These are phyloP conservation scores for Pygmarrhopalites habei DNA, from an alignment of 1,140 invertebrate species.

Conservation along the genomic window DNA sequence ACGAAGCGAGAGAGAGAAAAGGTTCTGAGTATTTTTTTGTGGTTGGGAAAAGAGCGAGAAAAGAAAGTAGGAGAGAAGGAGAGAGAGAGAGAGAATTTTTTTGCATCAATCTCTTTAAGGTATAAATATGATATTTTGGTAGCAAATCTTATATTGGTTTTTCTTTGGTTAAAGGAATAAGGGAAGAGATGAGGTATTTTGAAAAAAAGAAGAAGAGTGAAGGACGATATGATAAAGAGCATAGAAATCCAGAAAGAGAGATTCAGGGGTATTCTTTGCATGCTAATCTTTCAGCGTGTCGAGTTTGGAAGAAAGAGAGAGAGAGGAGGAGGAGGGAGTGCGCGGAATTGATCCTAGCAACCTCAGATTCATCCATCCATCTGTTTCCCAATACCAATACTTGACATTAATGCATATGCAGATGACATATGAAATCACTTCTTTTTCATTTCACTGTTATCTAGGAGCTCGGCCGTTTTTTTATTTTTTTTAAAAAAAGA, in stretches of 20 bases:
- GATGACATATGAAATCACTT: conserved; percentile 39
- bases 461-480: conserved; percentile 24
- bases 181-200: no score
- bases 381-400: conserved; percentile 32
- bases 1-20: not conserved
- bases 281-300: conserved; percentile 26
- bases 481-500: conserved; percentile 21
- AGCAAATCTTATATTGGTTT: conserved; percentile 34
- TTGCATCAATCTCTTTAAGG: conserved; percentile 32
- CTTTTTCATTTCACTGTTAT: conserved; percentile 37
- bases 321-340: conserved; percentile 2
- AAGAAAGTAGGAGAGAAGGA: no score
- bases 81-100: conserved; percentile 31
- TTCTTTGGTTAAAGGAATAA: conserved; percentile 3
- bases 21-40: not conserved
- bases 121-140: conserved; percentile 34
- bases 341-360: conserved; percentile 27
- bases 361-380: conserved; percentile 38
- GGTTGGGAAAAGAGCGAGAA: no score
- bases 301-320: conserved; percentile 1
- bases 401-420: conserved; percentile 40
- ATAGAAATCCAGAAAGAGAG: conserved; percentile 28
- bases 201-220: conserved; percentile 1
- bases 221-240: conserved; percentile 22
- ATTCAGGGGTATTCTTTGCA: conserved; percentile 28